Base-by-base conservation (phyloP, 2,888 invertebrate species). In the Entomobrya multifasciata region DNA sequence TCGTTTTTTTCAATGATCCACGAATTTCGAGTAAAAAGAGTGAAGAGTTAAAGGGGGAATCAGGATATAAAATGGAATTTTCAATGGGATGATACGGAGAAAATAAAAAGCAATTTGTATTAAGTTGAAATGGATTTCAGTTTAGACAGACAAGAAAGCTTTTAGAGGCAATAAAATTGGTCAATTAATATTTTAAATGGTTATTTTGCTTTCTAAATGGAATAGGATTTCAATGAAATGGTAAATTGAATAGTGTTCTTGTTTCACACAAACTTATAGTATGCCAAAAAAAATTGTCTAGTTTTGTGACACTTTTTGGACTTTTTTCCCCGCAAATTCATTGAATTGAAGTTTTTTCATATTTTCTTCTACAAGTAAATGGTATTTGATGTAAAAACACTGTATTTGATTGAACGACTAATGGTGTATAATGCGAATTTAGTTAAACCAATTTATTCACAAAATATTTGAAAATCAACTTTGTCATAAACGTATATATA, bases 41-140 rank as follows among this genome's bases (percentile, higher is more conserved):
- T 65, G 13, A 15, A 25, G 49, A 47, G 47, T 3, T 44, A 70
- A 13, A 10, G 67, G 17, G 20, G 44, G 22, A 60, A 30, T 15
- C 41, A 47, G 47, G 70, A 70, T 44, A 47, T 15, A 44, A 70
- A 49, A 70, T 70, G 10, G 47, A 70, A 70, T 47, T 70, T 70
- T 10, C n/a, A 25, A 22, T 25, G 70, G 70, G 4, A 8, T 57
- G 3, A 57, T n/a, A 47, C 25, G 6, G 15, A 30, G 13, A 44
- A 41, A 70, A 44, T 25, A 67, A 17, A 70, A 70, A 47, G 70
- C 47, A 70, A 70, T 70, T 70, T 70, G 70, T 47, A 47, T 70
- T 62, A 36, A 36, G 36, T 36, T 36, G 36, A 36, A 36, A 36
- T n/a, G n/a, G 2, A 47, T 17, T 25, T 22, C 36, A 36, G 36